These are phyloP conservation scores for Acrossocheilus fasciatus DNA, from an alignment of 2,797 vertebrate genomes.

Conservation along the genomic window DNA sequence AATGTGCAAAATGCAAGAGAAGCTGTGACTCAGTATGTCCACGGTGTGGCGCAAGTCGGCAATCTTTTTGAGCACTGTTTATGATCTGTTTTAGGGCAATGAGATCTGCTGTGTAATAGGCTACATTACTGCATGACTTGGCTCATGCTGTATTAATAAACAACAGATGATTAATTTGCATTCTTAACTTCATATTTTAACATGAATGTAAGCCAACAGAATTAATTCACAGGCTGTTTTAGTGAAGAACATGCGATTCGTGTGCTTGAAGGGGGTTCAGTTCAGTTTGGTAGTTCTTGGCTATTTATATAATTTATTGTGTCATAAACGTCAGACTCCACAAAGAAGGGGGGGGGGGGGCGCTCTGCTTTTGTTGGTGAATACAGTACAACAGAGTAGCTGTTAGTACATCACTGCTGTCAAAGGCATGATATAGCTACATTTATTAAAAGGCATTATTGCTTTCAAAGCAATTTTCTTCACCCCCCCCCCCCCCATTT, in stretches of 20 bases:
- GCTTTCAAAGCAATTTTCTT: background rate
- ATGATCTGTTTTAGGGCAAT: background rate
- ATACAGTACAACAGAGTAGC: background rate
- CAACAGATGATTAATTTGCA: background rate
- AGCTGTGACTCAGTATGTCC: background rate
- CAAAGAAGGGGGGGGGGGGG: background rate
- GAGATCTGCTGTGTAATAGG: background rate
- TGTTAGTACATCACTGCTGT: background rate
- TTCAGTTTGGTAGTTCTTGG: constrained; percentile 25
- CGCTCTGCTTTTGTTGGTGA: background rate
- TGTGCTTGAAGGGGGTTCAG: background rate
- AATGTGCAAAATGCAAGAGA: background rate
- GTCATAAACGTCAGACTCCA: background rate
- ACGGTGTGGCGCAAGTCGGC: constrained; percentile 33
- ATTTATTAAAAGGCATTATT: background rate
- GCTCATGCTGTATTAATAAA: constrained; percentile 9
- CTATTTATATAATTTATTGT: constrained; percentile 17
- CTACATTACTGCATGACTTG: background rate
- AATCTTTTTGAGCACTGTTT: background rate
- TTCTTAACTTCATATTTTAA: background rate
- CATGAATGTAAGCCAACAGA: background rate
- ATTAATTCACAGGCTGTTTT: background rate
- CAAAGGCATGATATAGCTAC: background rate
- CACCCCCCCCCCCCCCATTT: background rate
- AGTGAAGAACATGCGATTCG: background rate